Evolutionary conservation across 2,888 invertebrate species (phyloP).

Genomic region (Griposia aprilina): DNA sequence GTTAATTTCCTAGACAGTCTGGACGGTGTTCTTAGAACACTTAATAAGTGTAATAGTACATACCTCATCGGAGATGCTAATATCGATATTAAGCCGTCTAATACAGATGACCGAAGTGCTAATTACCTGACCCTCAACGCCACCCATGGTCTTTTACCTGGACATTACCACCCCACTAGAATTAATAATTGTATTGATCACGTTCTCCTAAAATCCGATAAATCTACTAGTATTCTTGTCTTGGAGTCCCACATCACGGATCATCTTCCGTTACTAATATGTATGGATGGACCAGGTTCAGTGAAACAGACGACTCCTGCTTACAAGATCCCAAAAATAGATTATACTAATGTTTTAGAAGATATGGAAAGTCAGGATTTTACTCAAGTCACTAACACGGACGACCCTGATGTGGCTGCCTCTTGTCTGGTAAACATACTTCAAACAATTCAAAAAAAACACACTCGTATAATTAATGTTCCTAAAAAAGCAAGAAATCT

Average conservation of each 20-base stretch:
- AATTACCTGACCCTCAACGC: conserved; percentile 1
- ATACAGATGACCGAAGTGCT: neutral
- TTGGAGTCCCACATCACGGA: neutral
- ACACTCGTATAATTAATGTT: too few relatives aligned
- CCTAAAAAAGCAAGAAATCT: too few relatives aligned
- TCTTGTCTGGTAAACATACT: too few relatives aligned
- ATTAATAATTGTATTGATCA: neutral
- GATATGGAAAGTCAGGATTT: too few relatives aligned
- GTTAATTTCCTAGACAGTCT: neutral
- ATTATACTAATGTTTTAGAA: too few relatives aligned
- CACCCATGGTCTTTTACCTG: conserved; percentile 1
- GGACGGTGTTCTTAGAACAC: neutral
- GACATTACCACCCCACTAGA: neutral
- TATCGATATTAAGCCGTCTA: neutral
- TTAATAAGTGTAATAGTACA: neutral
- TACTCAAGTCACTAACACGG: too few relatives aligned
- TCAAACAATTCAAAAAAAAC: too few relatives aligned
- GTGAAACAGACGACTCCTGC: too few relatives aligned
- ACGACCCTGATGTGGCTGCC: too few relatives aligned
- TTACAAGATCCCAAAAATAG: too few relatives aligned
- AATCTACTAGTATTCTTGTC: neutral
- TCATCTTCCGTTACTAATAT: neutral
- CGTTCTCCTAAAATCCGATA: neutral
- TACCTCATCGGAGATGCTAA: neutral
- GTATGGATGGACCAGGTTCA: neutral